Base-by-base conservation (phyloP, 2,113 vertebrate genomes). In the Empidonax traillii region DNA sequence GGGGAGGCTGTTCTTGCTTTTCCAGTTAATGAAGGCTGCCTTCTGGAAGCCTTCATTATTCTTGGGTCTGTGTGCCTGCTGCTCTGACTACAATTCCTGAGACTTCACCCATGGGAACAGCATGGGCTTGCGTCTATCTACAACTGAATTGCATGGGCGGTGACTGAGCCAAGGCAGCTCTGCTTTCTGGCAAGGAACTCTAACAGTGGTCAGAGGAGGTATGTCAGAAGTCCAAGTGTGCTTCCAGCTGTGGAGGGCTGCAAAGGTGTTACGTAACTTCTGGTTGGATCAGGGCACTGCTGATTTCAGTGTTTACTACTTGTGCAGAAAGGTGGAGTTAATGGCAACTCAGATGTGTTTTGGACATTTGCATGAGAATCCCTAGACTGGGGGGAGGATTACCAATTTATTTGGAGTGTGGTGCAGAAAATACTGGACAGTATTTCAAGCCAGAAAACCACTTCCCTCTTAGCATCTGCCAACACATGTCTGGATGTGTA, bases 311-410 rank as follows among this genome's bases (percentile, higher is more conserved):
- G 25, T 35, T 55, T 20, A 2, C 14, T 67, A 8, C 39, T 39
- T 16, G 33, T 8, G 35, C 22, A 12, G 59, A 37, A 21, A 13
- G 72, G 16, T 58, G 37, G 51, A 49, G 12, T 35, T 66, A 17
- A 35, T 1, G 25, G 52, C 68, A 77, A 27, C 46, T 71, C 3
- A 2, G 2, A 46, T 22, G 43, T 63, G 9, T 17, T 51, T 27
- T 46, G 56, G 63, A 6, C 5, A 4, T 27, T 63, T 39, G 19
- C 15, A 19, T 30, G n/a, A 47, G 35, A 14, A 30, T 28, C 51
- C 19, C 23, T n/a, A 9, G 43, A 3, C 5, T 18, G 7, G 8
- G 19, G 10, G 2, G 4, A 8, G 2, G 15, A 9, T 23, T 9
- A 6, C 11, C 11, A 49, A n/a, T 28, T 30, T n/a, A 21, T 69